A percentile compares a stretch with the other conserved stretches of the same genome.
Evolutionary conservation across 2,797 vertebrate genomes (phyloP).

Genomic region (Forpus xanthops): DNA sequence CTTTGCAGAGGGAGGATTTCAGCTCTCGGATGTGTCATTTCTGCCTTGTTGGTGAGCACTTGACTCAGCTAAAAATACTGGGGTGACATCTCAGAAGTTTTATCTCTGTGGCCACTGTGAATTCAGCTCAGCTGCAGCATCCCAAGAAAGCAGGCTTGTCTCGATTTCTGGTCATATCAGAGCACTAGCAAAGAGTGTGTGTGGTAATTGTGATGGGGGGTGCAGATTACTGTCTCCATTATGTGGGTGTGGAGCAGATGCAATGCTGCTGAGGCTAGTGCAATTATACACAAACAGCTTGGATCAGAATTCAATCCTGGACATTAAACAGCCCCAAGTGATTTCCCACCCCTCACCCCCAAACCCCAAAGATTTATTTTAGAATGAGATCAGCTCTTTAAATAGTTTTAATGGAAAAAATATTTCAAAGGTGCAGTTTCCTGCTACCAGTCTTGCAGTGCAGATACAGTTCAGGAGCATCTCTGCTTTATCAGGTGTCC

Average conservation of each 20-base stretch:
- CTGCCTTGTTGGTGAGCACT: neutral
- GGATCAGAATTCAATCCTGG: neutral
- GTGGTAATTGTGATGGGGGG: neutral
- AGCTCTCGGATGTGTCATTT: neutral
- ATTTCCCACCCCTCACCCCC: neutral
- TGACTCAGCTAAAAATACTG: neutral
- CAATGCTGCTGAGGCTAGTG: neutral
- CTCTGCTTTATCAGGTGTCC: neutral
- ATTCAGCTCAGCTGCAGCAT: neutral
- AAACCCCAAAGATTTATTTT: neutral
- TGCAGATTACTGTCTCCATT: neutral
- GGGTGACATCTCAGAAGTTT: neutral
- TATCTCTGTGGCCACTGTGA: neutral
- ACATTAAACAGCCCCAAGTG: neutral
- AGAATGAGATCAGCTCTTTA: neutral
- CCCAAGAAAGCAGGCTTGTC: neutral
- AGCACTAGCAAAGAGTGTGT: neutral
- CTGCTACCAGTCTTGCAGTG: neutral
- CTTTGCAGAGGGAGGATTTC: neutral
- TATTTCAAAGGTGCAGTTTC: neutral
- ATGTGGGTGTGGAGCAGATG: neutral
- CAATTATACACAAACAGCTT: neutral
- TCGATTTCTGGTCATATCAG: neutral
- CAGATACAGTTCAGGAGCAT: neutral
- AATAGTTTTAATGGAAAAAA: neutral